These are phyloP conservation scores for Eufriesea mexicana DNA, from an alignment of 1,140 invertebrate genomes.

Conservation along the genomic window DNA sequence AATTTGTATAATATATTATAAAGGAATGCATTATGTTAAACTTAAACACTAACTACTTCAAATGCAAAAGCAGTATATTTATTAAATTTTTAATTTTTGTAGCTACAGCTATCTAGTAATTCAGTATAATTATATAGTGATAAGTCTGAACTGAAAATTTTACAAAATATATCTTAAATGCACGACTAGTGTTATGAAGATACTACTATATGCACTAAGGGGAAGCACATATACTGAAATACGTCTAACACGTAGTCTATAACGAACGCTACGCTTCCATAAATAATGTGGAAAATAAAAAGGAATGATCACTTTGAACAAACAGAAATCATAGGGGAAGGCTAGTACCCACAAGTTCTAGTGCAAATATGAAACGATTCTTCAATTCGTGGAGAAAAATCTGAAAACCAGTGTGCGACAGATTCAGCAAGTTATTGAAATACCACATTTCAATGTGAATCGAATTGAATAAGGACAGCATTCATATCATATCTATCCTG, in stretches of 20 bases:
- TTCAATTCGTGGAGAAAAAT: not conserved
- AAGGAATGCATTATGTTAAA: too few species aligned
- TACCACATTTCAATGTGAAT: conserved; percentile 5
- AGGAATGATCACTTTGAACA: not conserved
- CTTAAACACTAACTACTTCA: too few species aligned
- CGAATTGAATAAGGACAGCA: conserved; percentile 1
- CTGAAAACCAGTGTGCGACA: not conserved
- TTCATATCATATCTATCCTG: conserved; percentile 5
- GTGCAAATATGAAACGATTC: not conserved
- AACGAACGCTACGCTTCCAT: not conserved
- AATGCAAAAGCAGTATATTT: too few species aligned
- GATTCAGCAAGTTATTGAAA: not conserved
- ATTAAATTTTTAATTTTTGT: too few species aligned
- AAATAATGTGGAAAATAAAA: not conserved
- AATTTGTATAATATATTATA: too few species aligned
- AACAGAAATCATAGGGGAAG: not conserved
- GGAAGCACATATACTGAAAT: not conserved
- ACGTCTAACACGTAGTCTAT: not conserved
- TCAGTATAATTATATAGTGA: not conserved
- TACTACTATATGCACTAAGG: not conserved
- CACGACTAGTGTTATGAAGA: not conserved
- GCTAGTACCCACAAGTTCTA: not conserved
- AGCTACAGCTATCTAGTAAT: not conserved
- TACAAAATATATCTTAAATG: too few species aligned
- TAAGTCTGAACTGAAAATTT: not conserved